A percentile compares a stretch with the other conserved stretches of the same genome.
Evolutionary conservation across 92 coral and sea anemone genomes (phyloP).

Genomic region (Epizoanthus fatuus): DNA sequence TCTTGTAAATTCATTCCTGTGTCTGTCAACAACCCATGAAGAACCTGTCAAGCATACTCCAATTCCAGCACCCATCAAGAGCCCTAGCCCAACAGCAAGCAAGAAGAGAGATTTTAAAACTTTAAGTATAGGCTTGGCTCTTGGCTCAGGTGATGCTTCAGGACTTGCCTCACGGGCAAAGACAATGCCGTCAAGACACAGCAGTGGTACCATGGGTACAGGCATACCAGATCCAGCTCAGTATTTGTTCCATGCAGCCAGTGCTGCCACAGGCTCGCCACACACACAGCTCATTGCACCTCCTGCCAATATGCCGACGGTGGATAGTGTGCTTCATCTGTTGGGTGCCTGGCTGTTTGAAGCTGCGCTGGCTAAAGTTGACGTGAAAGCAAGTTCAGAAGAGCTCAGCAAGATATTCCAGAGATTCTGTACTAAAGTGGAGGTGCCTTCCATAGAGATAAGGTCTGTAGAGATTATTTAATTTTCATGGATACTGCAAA

Average conservation of each 20-base stretch:
- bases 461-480: slow-evolving; percentile 30
- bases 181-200: slow-evolving; percentile 90
- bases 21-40: slow-evolving; percentile 78
- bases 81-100: slow-evolving; percentile 79
- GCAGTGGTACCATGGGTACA: slow-evolving; percentile 73
- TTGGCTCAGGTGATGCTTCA: slow-evolving; percentile 74
- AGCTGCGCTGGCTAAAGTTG: slow-evolving; percentile 89
- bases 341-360: slow-evolving; percentile 99
- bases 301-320: slow-evolving; percentile 77
- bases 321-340: slow-evolving; percentile 92
- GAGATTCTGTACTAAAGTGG: slow-evolving; percentile 30
- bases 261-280: slow-evolving; percentile 57
- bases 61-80: slow-evolving; percentile 80
- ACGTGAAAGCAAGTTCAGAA: slow-evolving; percentile 75
- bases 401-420: slow-evolving; percentile 80
- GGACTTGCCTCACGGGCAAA: slow-evolving; percentile 81
- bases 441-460: background rate
- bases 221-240: slow-evolving; percentile 35
- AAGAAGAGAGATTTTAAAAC: slow-evolving; percentile 86
- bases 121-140: slow-evolving; percentile 75
- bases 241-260: slow-evolving; percentile 39
- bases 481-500: too few species aligned
- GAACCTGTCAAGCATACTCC: slow-evolving; percentile 95
- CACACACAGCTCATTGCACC: slow-evolving; percentile 61
- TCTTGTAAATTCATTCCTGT: slow-evolving; percentile 81